Evolutionary conservation across 2,113 vertebrate species (phyloP), one percentile per base, ranked within the genome.

Genomic region (Tragelaphus imberbis): DNA sequence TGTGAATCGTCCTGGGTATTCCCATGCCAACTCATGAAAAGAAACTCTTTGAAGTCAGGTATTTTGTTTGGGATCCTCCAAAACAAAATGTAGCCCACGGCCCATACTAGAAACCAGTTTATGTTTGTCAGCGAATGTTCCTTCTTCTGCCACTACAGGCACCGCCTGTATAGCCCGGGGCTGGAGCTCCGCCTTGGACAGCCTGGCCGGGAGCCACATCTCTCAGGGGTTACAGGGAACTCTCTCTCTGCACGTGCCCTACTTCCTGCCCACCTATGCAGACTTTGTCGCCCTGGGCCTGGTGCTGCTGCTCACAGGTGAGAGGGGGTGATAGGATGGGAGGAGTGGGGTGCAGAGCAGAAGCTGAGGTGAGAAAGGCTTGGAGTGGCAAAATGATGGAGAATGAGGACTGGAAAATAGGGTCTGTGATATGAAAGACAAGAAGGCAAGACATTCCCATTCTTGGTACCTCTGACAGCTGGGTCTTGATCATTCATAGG

Each of bases 211-310:
- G 33, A 68, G 17, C 33, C n/a, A 68, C 4, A 11, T 36, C 33
- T 36, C 65, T 21, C 33, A 36, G 17, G n/a, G n/a, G n/a, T 36
- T 68, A 68, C n/a, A 68, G 65, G 65, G n/a, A 68, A 68, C 65
- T 36, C 97, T 99, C 96, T 12, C 98, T 1, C 94, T 99, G 97
- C 96, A 98, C 0, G 58, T 99, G 23, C 99, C 99, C 0, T 98
- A 99, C 0, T 98, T 99, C 84, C 98, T 99, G 93, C 99, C 99
- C 0, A 82, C 99, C 21, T 99, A 99, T 86, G 99, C 99, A 0
- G 99, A 99, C 98, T 99, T 99, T 75, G 99, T 99, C 0, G 99
- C 99, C 0, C 98, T 99, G 63, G 98, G 99, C 81, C 98, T 99
- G 88, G 99, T 99, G 49, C 94, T 98, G 30, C 98, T 99, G 79